Percentiles rank a stretch among this genome's conserved stretches.
These are phyloP conservation scores for Dryobotodes eremita DNA, from an alignment of 2,888 invertebrate genomes.

Conservation along the genomic window DNA sequence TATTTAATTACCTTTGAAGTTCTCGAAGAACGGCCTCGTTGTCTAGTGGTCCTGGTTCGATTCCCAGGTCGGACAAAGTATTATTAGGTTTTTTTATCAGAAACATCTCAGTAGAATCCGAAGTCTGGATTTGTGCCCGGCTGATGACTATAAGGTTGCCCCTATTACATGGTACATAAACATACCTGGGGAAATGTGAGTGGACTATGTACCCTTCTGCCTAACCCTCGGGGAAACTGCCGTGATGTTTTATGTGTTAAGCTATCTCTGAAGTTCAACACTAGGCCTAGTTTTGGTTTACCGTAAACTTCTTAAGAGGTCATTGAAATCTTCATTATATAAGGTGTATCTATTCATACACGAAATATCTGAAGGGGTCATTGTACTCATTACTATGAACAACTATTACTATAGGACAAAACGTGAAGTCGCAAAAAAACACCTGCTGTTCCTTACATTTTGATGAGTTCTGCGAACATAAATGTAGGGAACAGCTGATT, in stretches of 20 bases:
- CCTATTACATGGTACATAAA: background rate
- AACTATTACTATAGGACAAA: too few species aligned
- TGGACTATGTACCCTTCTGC: background rate
- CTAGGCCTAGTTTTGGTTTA: background rate
- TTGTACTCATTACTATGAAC: too few species aligned
- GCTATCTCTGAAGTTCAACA: background rate
- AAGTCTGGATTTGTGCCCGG: background rate
- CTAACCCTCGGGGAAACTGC: background rate
- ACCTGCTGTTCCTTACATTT: too few species aligned
- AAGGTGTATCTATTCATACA: too few species aligned
- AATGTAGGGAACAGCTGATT: too few species aligned
- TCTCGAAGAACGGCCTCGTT: background rate
- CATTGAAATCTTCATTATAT: background rate
- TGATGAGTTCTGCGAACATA: too few species aligned
- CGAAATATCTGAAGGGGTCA: too few species aligned
- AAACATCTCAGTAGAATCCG: background rate
- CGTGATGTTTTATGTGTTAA: background rate
- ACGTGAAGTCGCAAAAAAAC: too few species aligned
- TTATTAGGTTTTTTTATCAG: background rate
- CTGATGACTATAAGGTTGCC: background rate
- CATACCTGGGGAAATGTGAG: background rate
- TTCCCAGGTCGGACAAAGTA: background rate
- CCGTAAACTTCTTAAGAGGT: background rate
- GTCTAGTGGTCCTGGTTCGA: background rate
- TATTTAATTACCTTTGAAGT: background rate